Conservation (phyloP, 2,113 vertebrate genomes). For the Phrynosoma platyrhinos region DNA sequence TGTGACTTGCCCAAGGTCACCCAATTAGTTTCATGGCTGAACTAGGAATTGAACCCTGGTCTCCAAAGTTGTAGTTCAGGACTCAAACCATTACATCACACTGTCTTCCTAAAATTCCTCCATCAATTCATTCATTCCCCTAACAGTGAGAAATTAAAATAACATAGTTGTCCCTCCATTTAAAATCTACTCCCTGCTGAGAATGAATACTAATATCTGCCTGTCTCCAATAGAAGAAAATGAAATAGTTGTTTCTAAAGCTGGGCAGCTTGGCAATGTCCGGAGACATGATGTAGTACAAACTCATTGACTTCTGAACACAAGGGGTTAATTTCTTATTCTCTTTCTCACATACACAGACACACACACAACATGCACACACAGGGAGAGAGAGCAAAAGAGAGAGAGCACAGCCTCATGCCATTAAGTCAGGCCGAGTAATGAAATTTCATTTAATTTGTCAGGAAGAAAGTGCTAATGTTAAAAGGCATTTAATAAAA, state of each 20-base stretch:
- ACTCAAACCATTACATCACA: too few species aligned
- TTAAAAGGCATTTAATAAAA: slow-evolving; percentile 99
- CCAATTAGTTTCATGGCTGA: too few species aligned
- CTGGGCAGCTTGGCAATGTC: not conserved
- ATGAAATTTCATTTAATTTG: slow-evolving; percentile 99
- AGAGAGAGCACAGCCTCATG: slow-evolving; percentile 84
- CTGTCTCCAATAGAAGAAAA: not conserved
- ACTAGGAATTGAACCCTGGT: too few species aligned
- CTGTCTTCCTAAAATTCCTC: too few species aligned
- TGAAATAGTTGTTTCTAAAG: not conserved
- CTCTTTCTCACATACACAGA: not conserved
- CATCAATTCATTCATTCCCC: too few species aligned
- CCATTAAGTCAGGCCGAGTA: slow-evolving; percentile 97
- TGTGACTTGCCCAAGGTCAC: too few species aligned
- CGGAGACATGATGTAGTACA: slow-evolving; percentile 18
- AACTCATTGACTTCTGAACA: slow-evolving; percentile 58
- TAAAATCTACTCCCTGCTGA: not conserved
- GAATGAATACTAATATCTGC: too few species aligned
- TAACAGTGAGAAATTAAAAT: too few species aligned
- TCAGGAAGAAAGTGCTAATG: slow-evolving; percentile 99
- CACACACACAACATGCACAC: not conserved
- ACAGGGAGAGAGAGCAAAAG: not conserved
- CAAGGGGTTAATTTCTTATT: slow-evolving; percentile 77
- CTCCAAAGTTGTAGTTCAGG: too few species aligned
- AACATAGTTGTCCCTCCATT: too few species aligned